These are phyloP conservation scores for Arctocebus calabarensis DNA, from an alignment of 2,797 vertebrate genomes.

Conservation along the genomic window DNA sequence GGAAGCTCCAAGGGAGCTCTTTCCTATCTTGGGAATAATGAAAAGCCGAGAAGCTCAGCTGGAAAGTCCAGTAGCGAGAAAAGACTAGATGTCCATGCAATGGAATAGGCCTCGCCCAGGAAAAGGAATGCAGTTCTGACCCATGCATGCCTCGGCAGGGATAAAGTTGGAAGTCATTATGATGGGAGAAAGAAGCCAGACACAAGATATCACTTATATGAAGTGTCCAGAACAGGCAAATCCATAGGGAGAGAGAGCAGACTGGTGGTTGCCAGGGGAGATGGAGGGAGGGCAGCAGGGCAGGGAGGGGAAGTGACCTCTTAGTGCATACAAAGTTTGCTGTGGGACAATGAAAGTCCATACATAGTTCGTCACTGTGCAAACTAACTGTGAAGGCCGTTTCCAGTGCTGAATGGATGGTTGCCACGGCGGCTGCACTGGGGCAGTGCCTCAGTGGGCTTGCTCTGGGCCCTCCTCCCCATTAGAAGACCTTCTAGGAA, in stretches of 20 bases:
- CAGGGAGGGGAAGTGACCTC: accelerated
- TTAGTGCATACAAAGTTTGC: accelerated
- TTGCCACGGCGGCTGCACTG: not conserved
- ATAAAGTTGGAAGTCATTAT: accelerated
- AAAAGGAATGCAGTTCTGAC: not conserved
- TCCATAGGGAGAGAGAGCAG: not conserved
- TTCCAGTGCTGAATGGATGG: not conserved
- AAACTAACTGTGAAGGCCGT: not conserved
- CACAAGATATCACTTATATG: accelerated
- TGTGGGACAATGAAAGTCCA: not conserved
- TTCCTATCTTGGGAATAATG: not conserved
- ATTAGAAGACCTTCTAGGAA: not conserved
- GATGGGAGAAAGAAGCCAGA: not conserved
- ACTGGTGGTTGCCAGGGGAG: accelerated
- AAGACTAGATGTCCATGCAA: not conserved
- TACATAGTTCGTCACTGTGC: not conserved
- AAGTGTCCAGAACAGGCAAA: not conserved
- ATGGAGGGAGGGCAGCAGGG: not conserved
- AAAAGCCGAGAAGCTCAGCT: not conserved
- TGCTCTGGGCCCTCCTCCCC: not conserved
- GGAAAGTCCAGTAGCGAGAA: not conserved
- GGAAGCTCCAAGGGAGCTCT: not conserved
- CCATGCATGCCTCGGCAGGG: accelerated
- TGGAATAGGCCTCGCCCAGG: not conserved
- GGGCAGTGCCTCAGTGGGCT: not conserved